Percentiles rank a stretch among this genome's conserved stretches.
Conservation (phyloP, 2,888 invertebrate genomes). For the Cosmorhoe ocellata region DNA sequence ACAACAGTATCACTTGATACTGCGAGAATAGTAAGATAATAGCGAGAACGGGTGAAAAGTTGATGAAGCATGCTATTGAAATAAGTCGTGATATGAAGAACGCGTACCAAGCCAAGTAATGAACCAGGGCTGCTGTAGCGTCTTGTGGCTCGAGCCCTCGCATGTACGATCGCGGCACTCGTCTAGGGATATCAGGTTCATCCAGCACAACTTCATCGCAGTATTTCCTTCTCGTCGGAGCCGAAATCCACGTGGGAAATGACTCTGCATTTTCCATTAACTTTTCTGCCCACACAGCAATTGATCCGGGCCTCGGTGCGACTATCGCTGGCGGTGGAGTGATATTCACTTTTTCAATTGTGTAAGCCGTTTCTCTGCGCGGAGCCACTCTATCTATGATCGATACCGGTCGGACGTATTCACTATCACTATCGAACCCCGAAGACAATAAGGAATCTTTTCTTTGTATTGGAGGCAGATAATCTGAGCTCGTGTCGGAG, state of each 20-base stretch:
- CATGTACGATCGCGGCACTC: slow-evolving; percentile 75
- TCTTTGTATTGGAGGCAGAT: slow-evolving; percentile 47
- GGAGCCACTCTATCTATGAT: slow-evolving; percentile 71
- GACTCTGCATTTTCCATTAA: slow-evolving; percentile 81
- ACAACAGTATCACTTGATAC: slow-evolving; percentile 84
- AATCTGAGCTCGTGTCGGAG: slow-evolving; percentile 63
- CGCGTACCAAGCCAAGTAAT: slow-evolving; percentile 89
- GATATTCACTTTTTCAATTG: slow-evolving; percentile 68
- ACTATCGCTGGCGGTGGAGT: slow-evolving; percentile 75
- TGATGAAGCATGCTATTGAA: slow-evolving; percentile 86
- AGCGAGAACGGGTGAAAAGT: slow-evolving; percentile 84
- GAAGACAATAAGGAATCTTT: slow-evolving; percentile 35
- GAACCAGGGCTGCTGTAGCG: slow-evolving; percentile 85
- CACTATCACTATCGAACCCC: slow-evolving; percentile 61
- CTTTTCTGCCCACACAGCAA: slow-evolving; percentile 75
- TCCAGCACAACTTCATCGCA: slow-evolving; percentile 56
- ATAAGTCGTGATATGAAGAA: slow-evolving; percentile 88
- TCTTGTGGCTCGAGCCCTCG: slow-evolving; percentile 90
- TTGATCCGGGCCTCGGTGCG: slow-evolving; percentile 66
- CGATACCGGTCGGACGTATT: slow-evolving; percentile 63
- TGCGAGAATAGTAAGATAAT: slow-evolving; percentile 84
- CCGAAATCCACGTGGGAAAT: slow-evolving; percentile 75
- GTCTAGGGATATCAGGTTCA: slow-evolving; percentile 66
- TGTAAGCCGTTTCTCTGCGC: slow-evolving; percentile 54
- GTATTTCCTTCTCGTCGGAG: slow-evolving; percentile 71